Percentiles rank a stretch among this genome's conserved stretches.
Conservation (phyloP, 1,140 invertebrate genomes). For the Cotesia chilonis region DNA sequence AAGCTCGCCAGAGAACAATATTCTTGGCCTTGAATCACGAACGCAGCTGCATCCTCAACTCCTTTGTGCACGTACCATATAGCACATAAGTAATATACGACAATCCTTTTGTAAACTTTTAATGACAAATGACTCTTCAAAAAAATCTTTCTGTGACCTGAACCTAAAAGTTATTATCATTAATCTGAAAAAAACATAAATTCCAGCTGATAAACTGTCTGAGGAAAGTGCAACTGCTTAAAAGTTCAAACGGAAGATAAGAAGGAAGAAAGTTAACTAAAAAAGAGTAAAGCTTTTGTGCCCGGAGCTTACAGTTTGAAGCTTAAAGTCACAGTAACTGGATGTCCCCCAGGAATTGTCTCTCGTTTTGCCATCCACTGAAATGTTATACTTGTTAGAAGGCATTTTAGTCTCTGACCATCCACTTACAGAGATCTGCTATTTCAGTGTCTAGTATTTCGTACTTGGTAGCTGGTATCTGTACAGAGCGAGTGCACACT, state of each 20-base stretch:
- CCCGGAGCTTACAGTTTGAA: too few relatives aligned
- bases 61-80: too few relatives aligned
- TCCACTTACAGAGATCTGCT: neutral
- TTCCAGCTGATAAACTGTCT: neutral
- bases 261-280: conserved; percentile 1
- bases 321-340: conserved; percentile 2
- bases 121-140: too few relatives aligned
- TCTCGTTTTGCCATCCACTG: neutral
- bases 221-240: conserved; percentile 6
- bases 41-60: conserved; percentile 5
- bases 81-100: too few relatives aligned
- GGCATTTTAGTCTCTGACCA: neutral
- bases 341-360: neutral
- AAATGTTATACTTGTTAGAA: conserved; percentile 7
- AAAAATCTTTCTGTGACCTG: too few relatives aligned
- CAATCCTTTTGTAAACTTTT: too few relatives aligned
- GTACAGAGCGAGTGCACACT: conserved; percentile 37
- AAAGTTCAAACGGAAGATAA: conserved; percentile 18
- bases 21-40: conserved; percentile 20
- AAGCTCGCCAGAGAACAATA: conserved; percentile 28
- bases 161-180: too few relatives aligned
- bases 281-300: neutral
- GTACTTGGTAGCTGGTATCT: too few relatives aligned
- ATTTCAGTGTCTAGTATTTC: neutral
- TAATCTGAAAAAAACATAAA: neutral